Conservation (phyloP, 30 jellyfish, hydroid and myxozoan genomes). For the Hydractinia symbiolongicarpus region DNA sequence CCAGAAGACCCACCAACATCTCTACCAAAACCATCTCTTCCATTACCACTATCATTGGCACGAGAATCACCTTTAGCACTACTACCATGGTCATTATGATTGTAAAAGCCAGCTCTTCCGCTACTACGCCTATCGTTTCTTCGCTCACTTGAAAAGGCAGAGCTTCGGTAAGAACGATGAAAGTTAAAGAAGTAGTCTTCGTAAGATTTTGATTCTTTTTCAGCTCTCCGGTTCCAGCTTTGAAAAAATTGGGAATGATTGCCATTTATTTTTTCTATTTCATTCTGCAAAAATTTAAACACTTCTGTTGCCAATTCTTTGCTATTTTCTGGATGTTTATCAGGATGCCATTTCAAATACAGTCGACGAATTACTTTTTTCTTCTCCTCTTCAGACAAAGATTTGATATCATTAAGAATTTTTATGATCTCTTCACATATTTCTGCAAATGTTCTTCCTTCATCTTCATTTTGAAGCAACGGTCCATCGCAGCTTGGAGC, state of each 20-base stretch:
- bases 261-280: slow-evolving; percentile 21
- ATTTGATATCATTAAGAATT: background rate
- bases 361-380: slow-evolving; percentile 49
- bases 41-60: background rate
- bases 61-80: background rate
- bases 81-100: too few relatives aligned
- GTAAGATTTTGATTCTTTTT: background rate
- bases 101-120: too few relatives aligned
- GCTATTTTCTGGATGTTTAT: slow-evolving; percentile 41
- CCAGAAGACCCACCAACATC: background rate
- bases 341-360: slow-evolving; percentile 79
- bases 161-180: too few relatives aligned
- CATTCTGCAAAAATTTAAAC: slow-evolving; percentile 46
- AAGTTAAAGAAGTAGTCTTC: background rate
- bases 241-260: background rate
- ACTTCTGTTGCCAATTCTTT: slow-evolving; percentile 49
- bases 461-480: slow-evolving; percentile 5
- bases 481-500: background rate
- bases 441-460: slow-evolving; percentile 30
- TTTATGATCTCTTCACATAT: slow-evolving; percentile 12
- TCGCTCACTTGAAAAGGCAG: too few relatives aligned
- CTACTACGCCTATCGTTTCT: too few relatives aligned
- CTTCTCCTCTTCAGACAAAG: slow-evolving; percentile 9
- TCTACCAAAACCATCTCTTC: background rate
- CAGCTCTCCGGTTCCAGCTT: slow-evolving; percentile 16